A percentile compares a stretch with the other conserved stretches of the same genome.
These are phyloP conservation scores for Caenorhabditis uteleia DNA, from an alignment of 2,888 invertebrate genomes.

Conservation along the genomic window DNA sequence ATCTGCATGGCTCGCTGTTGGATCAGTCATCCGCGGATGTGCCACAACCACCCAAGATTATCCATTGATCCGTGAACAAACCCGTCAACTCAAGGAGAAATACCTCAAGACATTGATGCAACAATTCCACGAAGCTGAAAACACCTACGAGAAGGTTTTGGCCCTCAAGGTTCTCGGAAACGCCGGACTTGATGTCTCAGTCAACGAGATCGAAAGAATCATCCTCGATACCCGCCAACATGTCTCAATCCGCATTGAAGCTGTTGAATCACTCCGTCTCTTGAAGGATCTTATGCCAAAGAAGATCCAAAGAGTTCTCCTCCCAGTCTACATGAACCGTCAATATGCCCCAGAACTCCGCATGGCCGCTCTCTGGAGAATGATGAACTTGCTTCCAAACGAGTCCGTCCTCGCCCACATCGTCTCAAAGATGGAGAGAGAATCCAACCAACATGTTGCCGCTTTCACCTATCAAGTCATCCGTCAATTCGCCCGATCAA, in stretches of 20 bases:
- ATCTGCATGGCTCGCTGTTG: slow-evolving; percentile 50
- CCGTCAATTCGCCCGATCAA: slow-evolving; percentile 41
- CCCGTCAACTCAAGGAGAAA: slow-evolving; percentile 46
- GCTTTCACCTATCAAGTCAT: slow-evolving; percentile 54
- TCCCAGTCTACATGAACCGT: slow-evolving; percentile 60
- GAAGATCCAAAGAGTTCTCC: slow-evolving; percentile 47
- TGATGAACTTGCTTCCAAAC: slow-evolving; percentile 54
- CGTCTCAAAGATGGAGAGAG: slow-evolving; percentile 41
- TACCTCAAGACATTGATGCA: slow-evolving; percentile 43
- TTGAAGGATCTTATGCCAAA: slow-evolving; percentile 36
- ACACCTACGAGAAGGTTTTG: slow-evolving; percentile 58
- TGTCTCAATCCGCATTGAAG: slow-evolving; percentile 53
- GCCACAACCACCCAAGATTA: slow-evolving; percentile 30
- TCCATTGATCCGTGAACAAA: slow-evolving; percentile 33
- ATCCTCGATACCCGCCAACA: slow-evolving; percentile 48
- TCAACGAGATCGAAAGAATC: slow-evolving; percentile 59
- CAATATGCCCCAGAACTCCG: slow-evolving; percentile 58
- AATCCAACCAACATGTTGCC: slow-evolving; percentile 54
- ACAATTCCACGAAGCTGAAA: slow-evolving; percentile 34
- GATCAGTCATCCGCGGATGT: slow-evolving; percentile 49
- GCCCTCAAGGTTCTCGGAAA: slow-evolving; percentile 64
- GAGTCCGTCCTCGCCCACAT: slow-evolving; percentile 54
- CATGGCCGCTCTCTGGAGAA: slow-evolving; percentile 52
- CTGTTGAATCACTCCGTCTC: slow-evolving; percentile 62
- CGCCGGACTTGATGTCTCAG: slow-evolving; percentile 59